These are phyloP conservation scores for Paracentrotus lividus DNA, from an alignment of 53 echinoderm and acorn worm genomes.

Conservation along the genomic window DNA sequence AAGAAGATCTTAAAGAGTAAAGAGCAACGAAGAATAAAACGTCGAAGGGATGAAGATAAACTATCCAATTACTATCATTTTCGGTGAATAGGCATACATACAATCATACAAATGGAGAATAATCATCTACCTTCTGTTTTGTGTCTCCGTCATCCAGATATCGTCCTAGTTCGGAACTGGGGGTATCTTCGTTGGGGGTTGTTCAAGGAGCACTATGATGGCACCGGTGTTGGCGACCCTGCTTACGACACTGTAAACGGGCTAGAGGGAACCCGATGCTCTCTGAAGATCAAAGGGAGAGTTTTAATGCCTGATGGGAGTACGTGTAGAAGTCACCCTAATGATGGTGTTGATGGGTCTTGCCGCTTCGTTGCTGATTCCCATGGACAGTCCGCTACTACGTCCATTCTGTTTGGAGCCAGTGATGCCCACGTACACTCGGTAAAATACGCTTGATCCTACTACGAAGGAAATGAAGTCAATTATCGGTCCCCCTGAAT, in stretches of 20 bases:
- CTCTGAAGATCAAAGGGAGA: conserved; percentile 16
- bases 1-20: too few relatives aligned
- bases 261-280: conserved; percentile 53
- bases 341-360: neutral
- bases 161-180: conserved; percentile 46
- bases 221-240: neutral
- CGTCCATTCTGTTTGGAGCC: conserved; percentile 59
- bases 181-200: conserved; percentile 52
- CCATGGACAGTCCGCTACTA: conserved; percentile 28
- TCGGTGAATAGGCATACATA: too few relatives aligned
- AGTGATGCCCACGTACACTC: conserved; percentile 15
- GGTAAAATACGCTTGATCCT: neutral
- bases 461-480: too few relatives aligned
- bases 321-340: neutral
- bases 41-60: too few relatives aligned
- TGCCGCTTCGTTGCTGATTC: conserved; percentile 49
- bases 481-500: too few relatives aligned
- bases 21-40: too few relatives aligned
- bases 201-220: conserved; percentile 40
- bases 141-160: neutral
- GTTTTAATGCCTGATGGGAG: neutral
- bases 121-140: too few relatives aligned
- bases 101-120: too few relatives aligned
- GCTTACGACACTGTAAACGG: neutral
- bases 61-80: too few relatives aligned